Evolutionary conservation across 2,797 vertebrate genomes (phyloP).

Genomic region (Graptemys geographica): DNA sequence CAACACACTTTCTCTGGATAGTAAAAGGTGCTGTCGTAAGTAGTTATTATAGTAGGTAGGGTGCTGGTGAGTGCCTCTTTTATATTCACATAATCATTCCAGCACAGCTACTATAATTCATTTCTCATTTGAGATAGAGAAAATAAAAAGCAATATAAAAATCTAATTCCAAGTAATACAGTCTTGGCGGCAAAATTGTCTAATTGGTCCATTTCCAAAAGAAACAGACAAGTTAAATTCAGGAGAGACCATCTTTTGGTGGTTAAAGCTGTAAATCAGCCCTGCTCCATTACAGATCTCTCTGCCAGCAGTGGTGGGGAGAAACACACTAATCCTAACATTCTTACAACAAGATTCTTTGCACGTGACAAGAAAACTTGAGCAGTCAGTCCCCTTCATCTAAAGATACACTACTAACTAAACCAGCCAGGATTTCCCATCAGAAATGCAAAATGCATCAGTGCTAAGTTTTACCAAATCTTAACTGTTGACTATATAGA

Average conservation of each 20-base stretch:
- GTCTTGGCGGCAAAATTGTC: slow-evolving; percentile 70
- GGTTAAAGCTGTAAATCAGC: slow-evolving; percentile 76
- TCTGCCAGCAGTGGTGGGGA: slow-evolving; percentile 27
- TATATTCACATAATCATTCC: slow-evolving; percentile 51
- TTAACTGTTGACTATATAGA: background rate
- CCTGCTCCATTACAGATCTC: slow-evolving; percentile 57
- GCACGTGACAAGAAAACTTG: background rate
- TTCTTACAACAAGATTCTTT: background rate
- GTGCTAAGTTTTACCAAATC: background rate
- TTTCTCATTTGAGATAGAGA: slow-evolving; percentile 75
- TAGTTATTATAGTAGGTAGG: slow-evolving; percentile 15
- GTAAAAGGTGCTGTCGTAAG: slow-evolving; percentile 20
- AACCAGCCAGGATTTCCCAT: background rate
- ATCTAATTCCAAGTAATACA: slow-evolving; percentile 58
- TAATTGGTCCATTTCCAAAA: slow-evolving; percentile 74
- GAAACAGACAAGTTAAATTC: slow-evolving; percentile 77
- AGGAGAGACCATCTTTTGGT: slow-evolving; percentile 65
- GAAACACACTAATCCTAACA: slow-evolving; percentile 29
- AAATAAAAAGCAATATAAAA: slow-evolving; percentile 77
- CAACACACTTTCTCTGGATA: background rate
- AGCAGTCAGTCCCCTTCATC: background rate
- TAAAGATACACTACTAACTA: slow-evolving; percentile 11
- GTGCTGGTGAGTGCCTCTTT: slow-evolving; percentile 54
- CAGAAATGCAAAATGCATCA: background rate
- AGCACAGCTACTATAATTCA: slow-evolving; percentile 72